phyloP scores from a whole-genome alignment of 2,888 invertebrate species.

The Plusia festucae region DNA sequence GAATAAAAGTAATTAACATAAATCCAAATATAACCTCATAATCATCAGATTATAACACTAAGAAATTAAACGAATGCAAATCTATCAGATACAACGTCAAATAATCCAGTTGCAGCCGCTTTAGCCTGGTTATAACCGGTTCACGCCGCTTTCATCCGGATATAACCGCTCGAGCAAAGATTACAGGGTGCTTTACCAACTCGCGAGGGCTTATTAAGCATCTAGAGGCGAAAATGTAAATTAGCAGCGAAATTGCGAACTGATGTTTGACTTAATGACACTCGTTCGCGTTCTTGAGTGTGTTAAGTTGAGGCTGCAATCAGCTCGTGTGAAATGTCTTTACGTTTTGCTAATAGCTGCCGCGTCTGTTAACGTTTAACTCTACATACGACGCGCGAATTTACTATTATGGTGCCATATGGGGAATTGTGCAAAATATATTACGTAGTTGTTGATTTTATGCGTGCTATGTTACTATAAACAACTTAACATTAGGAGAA shows the following conservation, averaged over 20 bases:
- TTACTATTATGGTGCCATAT: slow-evolving; percentile 3
- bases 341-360: slow-evolving; percentile 54
- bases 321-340: slow-evolving; percentile 57
- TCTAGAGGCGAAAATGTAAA: slow-evolving; percentile 71
- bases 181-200: slow-evolving; percentile 68
- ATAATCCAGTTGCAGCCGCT: slow-evolving; percentile 53
- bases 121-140: slow-evolving; percentile 59
- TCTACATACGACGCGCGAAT: slow-evolving; percentile 25
- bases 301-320: slow-evolving; percentile 58
- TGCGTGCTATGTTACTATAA: not conserved
- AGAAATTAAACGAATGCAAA: slow-evolving; percentile 51
- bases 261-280: slow-evolving; percentile 66
- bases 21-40: slow-evolving; percentile 25
- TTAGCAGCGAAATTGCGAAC: slow-evolving; percentile 69
- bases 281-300: slow-evolving; percentile 60
- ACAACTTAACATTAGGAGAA: no score
- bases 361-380: slow-evolving; percentile 43
- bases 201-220: slow-evolving; percentile 71
- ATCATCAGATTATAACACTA: slow-evolving; percentile 35
- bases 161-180: slow-evolving; percentile 61
- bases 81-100: slow-evolving; percentile 47
- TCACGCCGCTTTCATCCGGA: slow-evolving; percentile 54
- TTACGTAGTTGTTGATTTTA: not conserved
- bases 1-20: slow-evolving; percentile 37
- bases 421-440: not conserved